These are phyloP conservation scores for Subacronicta megacephala DNA, from an alignment of 2,888 invertebrate genomes.

Conservation along the genomic window DNA sequence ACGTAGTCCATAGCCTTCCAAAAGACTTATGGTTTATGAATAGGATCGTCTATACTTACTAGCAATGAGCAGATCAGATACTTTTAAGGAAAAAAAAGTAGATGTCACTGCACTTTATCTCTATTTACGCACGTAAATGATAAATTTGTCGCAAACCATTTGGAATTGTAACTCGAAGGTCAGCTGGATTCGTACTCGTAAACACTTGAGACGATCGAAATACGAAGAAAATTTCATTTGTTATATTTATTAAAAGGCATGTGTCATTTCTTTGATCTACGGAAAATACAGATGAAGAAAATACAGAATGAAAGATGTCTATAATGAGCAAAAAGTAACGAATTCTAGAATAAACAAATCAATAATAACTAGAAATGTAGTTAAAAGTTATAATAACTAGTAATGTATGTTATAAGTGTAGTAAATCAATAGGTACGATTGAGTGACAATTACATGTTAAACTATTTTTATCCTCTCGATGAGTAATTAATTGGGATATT, in stretches of 20 bases:
- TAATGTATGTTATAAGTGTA: no score
- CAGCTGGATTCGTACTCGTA: conserved; percentile 18
- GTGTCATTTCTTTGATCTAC: conserved; percentile 11
- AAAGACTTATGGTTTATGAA: no score
- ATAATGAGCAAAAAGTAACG: no score
- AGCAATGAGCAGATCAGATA: background rate
- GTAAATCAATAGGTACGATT: no score
- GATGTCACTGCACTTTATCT: conserved; percentile 39
- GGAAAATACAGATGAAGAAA: background rate
- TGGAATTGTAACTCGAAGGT: conserved; percentile 20
- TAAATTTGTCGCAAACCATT: conserved; percentile 30
- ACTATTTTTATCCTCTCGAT: no score
- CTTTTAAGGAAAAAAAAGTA: background rate
- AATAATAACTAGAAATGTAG: no score
- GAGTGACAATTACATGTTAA: no score
- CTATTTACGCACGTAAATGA: conserved; percentile 23
- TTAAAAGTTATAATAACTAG: no score
- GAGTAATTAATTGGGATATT: background rate
- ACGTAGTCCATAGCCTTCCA: no score
- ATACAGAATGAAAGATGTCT: no score
- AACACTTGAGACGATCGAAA: conserved; percentile 40
- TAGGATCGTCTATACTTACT: no score
- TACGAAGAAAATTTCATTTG: conserved; percentile 20
- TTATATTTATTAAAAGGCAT: conserved; percentile 16
- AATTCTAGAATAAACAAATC: no score